These are phyloP conservation scores for Schlechtendalia chinensis DNA, from an alignment of 1,140 invertebrate species.

Conservation along the genomic window DNA sequence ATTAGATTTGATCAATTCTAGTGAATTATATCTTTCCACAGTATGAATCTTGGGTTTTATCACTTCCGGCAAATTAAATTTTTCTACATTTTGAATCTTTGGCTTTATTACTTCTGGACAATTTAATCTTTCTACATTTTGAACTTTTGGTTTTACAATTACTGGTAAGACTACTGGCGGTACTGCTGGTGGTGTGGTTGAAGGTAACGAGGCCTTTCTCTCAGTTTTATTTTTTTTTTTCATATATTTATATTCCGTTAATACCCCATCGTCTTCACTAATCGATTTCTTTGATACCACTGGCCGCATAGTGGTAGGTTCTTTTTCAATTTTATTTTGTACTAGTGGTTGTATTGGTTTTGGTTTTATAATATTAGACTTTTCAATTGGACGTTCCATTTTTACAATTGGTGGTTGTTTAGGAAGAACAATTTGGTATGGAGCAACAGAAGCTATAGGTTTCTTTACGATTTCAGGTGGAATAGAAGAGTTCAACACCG, in stretches of 20 bases:
- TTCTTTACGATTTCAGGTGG: constrained; percentile 14
- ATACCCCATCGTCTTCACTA: constrained; percentile 34
- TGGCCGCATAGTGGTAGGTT: background rate
- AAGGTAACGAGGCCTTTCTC: constrained; percentile 3
- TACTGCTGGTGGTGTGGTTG: background rate
- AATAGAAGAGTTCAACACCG: background rate
- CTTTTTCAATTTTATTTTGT: constrained; percentile 39
- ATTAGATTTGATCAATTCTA: constrained; percentile 9
- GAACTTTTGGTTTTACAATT: constrained; percentile 32
- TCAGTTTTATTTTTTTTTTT: constrained; percentile 39
- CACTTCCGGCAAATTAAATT: background rate
- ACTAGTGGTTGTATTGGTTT: background rate
- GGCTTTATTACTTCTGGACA: background rate
- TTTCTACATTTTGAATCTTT: constrained; percentile 1
- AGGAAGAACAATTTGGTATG: constrained; percentile 46
- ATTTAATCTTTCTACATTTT: constrained; percentile 3
- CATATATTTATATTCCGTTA: constrained; percentile 32
- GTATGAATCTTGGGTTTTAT: background rate
- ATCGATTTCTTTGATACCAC: constrained; percentile 17
- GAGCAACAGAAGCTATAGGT: constrained; percentile 42
- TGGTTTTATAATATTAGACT: constrained; percentile 1
- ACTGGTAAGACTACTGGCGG: background rate
- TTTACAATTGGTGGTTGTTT: constrained; percentile 22
- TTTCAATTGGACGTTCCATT: constrained; percentile 15
- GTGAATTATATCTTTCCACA: background rate